Percentiles rank a stretch among this genome's conserved stretches.
Evolutionary conservation across 2,888 invertebrate genomes (phyloP).

Genomic region (Andricus quercusramuli): DNA sequence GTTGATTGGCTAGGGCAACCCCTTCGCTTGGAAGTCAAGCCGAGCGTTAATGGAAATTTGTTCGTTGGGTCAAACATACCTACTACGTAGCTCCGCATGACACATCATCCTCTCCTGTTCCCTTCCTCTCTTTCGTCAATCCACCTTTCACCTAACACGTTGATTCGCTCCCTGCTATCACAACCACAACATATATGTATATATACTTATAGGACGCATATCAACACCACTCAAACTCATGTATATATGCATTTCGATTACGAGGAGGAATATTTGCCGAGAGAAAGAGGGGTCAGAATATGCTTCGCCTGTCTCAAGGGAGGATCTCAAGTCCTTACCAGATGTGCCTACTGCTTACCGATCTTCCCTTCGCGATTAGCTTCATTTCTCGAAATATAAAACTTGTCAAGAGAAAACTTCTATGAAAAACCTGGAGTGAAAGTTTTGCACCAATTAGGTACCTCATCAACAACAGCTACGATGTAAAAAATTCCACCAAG

Average conservation of each 20-base stretch:
- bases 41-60: slow-evolving; percentile 65
- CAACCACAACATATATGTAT: slow-evolving; percentile 41
- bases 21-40: slow-evolving; percentile 56
- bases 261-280: slow-evolving; percentile 60
- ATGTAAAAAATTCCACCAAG: too few species aligned
- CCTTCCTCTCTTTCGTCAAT: slow-evolving; percentile 43
- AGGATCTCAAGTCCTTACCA: slow-evolving; percentile 18
- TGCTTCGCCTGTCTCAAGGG: slow-evolving; percentile 35
- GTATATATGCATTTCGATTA: slow-evolving; percentile 72
- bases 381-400: neutral
- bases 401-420: neutral
- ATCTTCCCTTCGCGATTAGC: slow-evolving; percentile 2
- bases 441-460: too few species aligned
- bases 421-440: neutral
- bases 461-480: too few species aligned
- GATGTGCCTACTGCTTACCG: neutral
- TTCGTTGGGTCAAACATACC: slow-evolving; percentile 62
- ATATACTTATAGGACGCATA: slow-evolving; percentile 51
- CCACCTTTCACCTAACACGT: slow-evolving; percentile 50
- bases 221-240: slow-evolving; percentile 66
- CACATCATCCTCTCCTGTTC: slow-evolving; percentile 51
- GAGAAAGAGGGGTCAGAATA: slow-evolving; percentile 43
- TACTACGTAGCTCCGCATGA: slow-evolving; percentile 57
- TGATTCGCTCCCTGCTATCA: slow-evolving; percentile 50
- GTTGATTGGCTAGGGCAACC: slow-evolving; percentile 54